Evolutionary conservation across 1,140 invertebrate species (phyloP).

Genomic region (Drosophila persimilis): DNA sequence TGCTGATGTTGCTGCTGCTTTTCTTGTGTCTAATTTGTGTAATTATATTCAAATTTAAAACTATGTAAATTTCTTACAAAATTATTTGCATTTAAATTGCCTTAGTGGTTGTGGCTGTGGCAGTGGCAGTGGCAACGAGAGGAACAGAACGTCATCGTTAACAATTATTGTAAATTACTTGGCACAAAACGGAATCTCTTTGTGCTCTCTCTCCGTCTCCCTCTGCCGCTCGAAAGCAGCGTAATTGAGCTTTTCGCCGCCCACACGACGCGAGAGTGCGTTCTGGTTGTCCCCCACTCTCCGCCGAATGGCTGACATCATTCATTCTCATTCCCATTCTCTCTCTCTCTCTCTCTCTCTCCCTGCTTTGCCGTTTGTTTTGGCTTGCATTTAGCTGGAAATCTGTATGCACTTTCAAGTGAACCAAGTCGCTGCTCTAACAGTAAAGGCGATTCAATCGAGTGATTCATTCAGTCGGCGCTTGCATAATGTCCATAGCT

Average conservation of each 20-base stretch:
- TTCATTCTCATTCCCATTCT: slow-evolving; percentile 36
- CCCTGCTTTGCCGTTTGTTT: slow-evolving; percentile 32
- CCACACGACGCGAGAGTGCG: slow-evolving; percentile 47
- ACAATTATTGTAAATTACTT: slow-evolving; percentile 79
- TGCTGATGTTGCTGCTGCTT: slow-evolving; percentile 5
- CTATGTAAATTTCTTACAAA: slow-evolving; percentile 73
- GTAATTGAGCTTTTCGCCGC: slow-evolving; percentile 74
- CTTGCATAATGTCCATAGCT: slow-evolving; percentile 3
- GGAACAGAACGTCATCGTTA: slow-evolving; percentile 47
- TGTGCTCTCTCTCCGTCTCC: neutral
- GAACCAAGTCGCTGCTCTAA: slow-evolving; percentile 51
- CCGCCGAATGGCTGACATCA: slow-evolving; percentile 63
- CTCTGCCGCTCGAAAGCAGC: slow-evolving; percentile 46
- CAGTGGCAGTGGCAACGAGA: slow-evolving; percentile 15
- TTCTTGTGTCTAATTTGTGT: slow-evolving; percentile 66
- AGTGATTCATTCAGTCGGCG: slow-evolving; percentile 35
- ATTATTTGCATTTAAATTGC: slow-evolving; percentile 80
- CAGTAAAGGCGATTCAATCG: slow-evolving; percentile 47
- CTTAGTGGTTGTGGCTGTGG: slow-evolving; percentile 1
- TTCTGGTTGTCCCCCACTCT: slow-evolving; percentile 3
- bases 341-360: slow-evolving; percentile 22
- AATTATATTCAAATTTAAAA: slow-evolving; percentile 80
- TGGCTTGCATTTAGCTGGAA: slow-evolving; percentile 55
- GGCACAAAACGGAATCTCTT: slow-evolving; percentile 28
- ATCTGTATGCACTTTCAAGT: slow-evolving; percentile 72